Percentiles rank a stretch among this genome's conserved stretches.
Evolutionary conservation across 2,888 invertebrate species (phyloP).

Genomic region (Leucania comma): DNA sequence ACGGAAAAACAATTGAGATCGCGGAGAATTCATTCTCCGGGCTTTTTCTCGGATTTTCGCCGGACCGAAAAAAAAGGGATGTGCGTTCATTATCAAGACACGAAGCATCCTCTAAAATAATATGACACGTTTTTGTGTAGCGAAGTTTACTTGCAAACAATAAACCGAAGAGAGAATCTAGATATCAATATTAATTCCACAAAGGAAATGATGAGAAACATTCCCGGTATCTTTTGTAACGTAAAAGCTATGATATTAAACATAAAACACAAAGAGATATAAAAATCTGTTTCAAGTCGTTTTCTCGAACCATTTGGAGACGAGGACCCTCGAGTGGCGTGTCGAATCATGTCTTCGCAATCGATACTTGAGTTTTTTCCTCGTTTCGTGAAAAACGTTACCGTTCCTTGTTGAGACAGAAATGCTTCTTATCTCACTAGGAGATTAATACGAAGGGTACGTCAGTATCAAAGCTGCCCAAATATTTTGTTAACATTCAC

Average conservation of each 20-base stretch:
- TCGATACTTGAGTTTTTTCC: conserved; percentile 78
- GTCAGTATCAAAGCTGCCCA: conserved; percentile 60
- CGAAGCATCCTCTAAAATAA: conserved; percentile 3
- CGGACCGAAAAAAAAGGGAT: conserved; percentile 16
- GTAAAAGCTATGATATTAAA: conserved; percentile 60
- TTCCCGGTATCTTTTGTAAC: conserved; percentile 45
- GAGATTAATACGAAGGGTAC: conserved; percentile 71
- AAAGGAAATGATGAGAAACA: conserved; percentile 38
- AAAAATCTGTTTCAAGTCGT: conserved; percentile 66
- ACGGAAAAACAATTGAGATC: conserved; percentile 42
- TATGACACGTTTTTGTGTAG: conserved; percentile 8
- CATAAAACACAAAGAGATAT: conserved; percentile 65
- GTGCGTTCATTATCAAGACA: conserved; percentile 26
- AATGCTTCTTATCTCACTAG: conserved; percentile 69
- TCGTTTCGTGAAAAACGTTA: conserved; percentile 65
- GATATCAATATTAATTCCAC: conserved; percentile 31
- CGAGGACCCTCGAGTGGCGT: conserved; percentile 65
- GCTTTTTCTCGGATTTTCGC: conserved; percentile 22
- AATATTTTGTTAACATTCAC: conserved; percentile 67
- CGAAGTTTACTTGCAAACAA: not conserved
- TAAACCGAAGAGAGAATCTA: conserved; percentile 6
- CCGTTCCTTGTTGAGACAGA: conserved; percentile 67
- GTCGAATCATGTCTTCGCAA: conserved; percentile 73
- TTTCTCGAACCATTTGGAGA: conserved; percentile 61
- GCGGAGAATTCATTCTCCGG: conserved; percentile 29